Evolutionary conservation across 2,113 vertebrate species (phyloP).

Genomic region (Alligator sinensis): DNA sequence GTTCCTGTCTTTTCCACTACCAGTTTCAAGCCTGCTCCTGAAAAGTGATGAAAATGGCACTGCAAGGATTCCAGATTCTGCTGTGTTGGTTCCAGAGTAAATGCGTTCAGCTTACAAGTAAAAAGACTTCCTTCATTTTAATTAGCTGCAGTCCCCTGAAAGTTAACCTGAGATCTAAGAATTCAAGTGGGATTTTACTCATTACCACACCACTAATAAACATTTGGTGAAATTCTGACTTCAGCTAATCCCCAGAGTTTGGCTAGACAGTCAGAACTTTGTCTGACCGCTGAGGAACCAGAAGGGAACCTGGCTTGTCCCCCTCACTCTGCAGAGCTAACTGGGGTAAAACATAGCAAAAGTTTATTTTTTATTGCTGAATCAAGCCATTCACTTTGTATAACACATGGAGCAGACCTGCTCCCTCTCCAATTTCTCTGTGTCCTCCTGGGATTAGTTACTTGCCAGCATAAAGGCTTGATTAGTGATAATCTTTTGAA

Average conservation of each 20-base stretch:
- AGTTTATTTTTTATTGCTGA: neutral
- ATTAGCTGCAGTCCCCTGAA: neutral
- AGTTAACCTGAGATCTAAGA: neutral
- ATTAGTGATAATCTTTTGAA: neutral
- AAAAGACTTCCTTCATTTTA: neutral
- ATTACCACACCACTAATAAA: neutral
- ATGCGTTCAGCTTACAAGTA: rapidly evolving
- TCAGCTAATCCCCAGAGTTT: neutral
- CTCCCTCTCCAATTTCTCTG: neutral
- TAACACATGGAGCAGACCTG: neutral
- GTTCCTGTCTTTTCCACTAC: neutral
- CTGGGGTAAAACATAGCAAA: neutral
- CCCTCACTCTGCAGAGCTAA: neutral
- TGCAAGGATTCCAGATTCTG: neutral
- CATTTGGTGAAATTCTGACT: neutral
- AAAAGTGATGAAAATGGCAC: rapidly evolving
- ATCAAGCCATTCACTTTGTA: neutral
- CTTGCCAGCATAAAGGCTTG: neutral
- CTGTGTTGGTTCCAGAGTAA: neutral
- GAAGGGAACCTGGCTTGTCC: neutral
- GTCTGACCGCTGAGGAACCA: too few relatives aligned
- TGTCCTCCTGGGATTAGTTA: neutral
- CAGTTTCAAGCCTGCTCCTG: neutral
- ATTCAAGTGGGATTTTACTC: neutral
- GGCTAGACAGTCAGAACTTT: neutral